These are phyloP conservation scores for Ailurus styani DNA, from an alignment of 2,113 vertebrate species.

Conservation along the genomic window DNA sequence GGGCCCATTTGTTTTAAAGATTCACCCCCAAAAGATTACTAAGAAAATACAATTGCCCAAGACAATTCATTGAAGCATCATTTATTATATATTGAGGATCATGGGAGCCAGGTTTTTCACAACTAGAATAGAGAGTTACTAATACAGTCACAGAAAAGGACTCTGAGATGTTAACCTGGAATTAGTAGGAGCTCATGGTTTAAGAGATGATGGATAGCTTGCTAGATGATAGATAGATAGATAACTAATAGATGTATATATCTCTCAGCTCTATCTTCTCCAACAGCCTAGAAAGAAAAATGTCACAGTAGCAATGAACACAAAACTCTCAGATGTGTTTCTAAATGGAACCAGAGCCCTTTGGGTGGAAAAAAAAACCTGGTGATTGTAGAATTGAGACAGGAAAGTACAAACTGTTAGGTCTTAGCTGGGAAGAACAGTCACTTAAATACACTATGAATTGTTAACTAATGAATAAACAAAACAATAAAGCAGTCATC, in stretches of 20 bases:
- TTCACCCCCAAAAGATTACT: background rate
- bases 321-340: background rate
- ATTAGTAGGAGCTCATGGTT: background rate
- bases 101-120: background rate
- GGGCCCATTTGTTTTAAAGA: background rate
- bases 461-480: background rate
- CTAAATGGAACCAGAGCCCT: background rate
- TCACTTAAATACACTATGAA: background rate
- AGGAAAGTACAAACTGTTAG: background rate
- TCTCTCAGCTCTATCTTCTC: background rate
- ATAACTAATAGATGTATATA: background rate
- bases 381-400: background rate
- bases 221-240: background rate
- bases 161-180: background rate
- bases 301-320: background rate
- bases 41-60: background rate
- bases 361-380: background rate
- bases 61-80: background rate
- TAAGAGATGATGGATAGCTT: background rate
- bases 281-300: background rate
- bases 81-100: background rate
- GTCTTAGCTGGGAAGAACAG: background rate
- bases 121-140: background rate
- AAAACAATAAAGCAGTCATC: background rate
- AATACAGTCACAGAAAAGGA: background rate